Base-by-base conservation (phyloP, 2,888 invertebrate genomes). In the Andrena minutula region DNA sequence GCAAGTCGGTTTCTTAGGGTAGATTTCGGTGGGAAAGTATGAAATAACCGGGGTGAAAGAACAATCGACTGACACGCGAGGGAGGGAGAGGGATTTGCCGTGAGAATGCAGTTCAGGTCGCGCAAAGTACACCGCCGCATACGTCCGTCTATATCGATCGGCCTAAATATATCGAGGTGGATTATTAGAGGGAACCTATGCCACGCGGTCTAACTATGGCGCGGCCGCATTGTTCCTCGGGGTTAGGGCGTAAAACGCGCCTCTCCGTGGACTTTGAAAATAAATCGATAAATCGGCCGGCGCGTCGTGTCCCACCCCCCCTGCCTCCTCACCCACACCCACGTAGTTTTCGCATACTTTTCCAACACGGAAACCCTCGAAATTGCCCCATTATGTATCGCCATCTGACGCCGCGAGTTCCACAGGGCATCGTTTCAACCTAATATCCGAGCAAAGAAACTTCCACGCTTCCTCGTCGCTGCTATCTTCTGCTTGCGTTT, bases 91-190 rank as follows among this genome's bases (percentile, higher is more conserved):
- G 26, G 16, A 35, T 35, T 35, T 26, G 32, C 41, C 58, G 28
- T 23, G 77, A 73, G 73, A 82, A 82, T 75, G 84, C 41, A 41
- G 71, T 85, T 77, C 53, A 64, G 53, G 80, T 76, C 77, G 83
- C 70, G 82, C 78, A 72, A 85, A 79, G 84, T 70, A 56, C 23
- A 56, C 64, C 81, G 74, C 78, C 73, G 77, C 72, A 80, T 68
- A 86, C 84, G 80, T 87, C 81, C 80, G 78, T 83, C 78, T 90
- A 91, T 90, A 92, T 93, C 91, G 92, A 93, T 92, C 92, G 93
- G 92, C 93, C 93, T 93, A 92, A 93, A 93, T 93, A 91, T 93
- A 92, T 91, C 91, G 88, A 88, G 89, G 86, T 87, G 89, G 88
- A 91, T 90, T 90, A 91, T 90, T 90, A 91, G 88, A 85, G 86